phyloP scores from a whole-genome alignment of 2,797 vertebrate species.

The Brachyrhaphis roseni region DNA sequence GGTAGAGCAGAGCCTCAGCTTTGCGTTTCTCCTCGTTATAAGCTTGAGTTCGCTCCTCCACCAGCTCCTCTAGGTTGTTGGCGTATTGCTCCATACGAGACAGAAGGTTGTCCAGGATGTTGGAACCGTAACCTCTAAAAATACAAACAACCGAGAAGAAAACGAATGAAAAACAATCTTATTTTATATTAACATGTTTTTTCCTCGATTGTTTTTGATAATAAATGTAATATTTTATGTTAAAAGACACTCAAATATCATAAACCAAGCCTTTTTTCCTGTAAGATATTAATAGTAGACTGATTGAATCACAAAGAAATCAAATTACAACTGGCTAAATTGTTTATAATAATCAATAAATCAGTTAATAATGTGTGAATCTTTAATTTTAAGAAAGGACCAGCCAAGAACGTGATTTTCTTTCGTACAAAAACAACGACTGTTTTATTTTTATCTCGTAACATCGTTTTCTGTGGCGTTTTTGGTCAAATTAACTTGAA shows the following conservation, averaged over 20 bases:
- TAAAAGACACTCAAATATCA: background rate
- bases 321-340: background rate
- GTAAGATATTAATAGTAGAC: background rate
- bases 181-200: background rate
- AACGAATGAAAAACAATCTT: background rate
- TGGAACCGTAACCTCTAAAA: slow-evolving; percentile 74
- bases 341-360: background rate
- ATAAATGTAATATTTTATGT: background rate
- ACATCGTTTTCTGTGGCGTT: no score
- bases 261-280: background rate
- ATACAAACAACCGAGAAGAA: background rate
- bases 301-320: background rate
- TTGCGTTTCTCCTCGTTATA: slow-evolving; percentile 95
- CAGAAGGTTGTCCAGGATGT: slow-evolving; percentile 93
- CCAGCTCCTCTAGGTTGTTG: slow-evolving; percentile 94
- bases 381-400: no score
- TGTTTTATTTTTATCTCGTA: no score
- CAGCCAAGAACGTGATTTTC: no score
- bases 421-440: no score
- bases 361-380: background rate
- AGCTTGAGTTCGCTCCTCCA: slow-evolving; percentile 92
- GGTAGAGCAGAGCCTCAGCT: slow-evolving; percentile 91
- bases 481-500: no score
- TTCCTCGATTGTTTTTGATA: background rate
- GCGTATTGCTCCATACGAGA: slow-evolving; percentile 95